These are phyloP conservation scores for Caligus rogercresseyi DNA, from an alignment of 1,140 invertebrate species.

Conservation along the genomic window DNA sequence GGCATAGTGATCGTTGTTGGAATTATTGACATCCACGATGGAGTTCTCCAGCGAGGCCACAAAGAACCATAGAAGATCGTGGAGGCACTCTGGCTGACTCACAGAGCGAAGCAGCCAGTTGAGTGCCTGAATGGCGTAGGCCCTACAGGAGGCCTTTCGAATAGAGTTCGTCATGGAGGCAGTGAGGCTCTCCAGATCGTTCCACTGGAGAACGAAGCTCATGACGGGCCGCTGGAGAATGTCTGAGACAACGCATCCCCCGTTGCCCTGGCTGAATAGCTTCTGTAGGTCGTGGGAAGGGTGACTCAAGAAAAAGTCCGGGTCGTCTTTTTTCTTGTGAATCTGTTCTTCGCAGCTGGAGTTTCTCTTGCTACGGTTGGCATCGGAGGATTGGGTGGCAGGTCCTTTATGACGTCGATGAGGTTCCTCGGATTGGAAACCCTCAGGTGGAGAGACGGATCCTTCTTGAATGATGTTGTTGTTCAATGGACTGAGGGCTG, in stretches of 20 bases:
- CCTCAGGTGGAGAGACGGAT: background rate
- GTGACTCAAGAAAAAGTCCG: slow-evolving; percentile 45
- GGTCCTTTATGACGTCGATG: background rate
- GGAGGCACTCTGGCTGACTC: slow-evolving; percentile 68
- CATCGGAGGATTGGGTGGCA: background rate
- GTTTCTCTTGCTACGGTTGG: slow-evolving; percentile 40
- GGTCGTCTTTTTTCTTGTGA: slow-evolving; percentile 29
- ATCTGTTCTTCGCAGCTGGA: slow-evolving; percentile 48
- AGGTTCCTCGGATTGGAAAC: slow-evolving; percentile 1
- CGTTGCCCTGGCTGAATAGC: slow-evolving; percentile 35
- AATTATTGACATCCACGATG: slow-evolving; percentile 5
- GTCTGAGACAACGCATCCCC: slow-evolving; percentile 25
- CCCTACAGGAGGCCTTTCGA: slow-evolving; percentile 59
- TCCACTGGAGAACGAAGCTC: slow-evolving; percentile 62
- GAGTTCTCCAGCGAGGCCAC: slow-evolving; percentile 40
- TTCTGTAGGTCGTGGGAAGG: slow-evolving; percentile 57
- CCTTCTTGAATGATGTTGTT: background rate
- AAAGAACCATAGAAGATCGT: slow-evolving; percentile 91
- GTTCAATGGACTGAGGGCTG: background rate
- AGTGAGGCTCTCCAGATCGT: slow-evolving; percentile 58
- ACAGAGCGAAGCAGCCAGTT: slow-evolving; percentile 86
- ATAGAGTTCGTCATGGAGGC: slow-evolving; percentile 64
- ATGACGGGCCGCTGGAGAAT: slow-evolving; percentile 40
- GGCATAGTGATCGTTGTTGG: background rate
- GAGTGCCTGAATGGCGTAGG: slow-evolving; percentile 75